Base-by-base conservation (phyloP, 2,888 invertebrate species). In the Torymus texanus region DNA sequence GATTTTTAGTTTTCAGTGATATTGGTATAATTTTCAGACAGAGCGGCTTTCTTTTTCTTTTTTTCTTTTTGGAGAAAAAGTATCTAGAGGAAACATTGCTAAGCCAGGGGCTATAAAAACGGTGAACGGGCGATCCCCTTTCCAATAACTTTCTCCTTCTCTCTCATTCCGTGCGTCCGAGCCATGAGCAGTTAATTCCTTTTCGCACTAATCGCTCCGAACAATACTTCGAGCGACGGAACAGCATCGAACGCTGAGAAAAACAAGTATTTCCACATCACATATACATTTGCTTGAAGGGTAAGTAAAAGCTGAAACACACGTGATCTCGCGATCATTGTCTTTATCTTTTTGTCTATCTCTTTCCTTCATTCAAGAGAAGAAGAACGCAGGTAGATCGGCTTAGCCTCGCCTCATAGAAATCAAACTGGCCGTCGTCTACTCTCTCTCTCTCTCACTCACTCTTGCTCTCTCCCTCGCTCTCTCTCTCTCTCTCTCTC, bases 351-450 rank as follows among this genome's bases (percentile, higher is more conserved):
- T 41, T 41, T 41, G 8, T 41, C 41, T 41, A 41, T 41, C 41
- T 41, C 41, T 29, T 8, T 29, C 8, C 8, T 8, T 41, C 41
- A 5, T 41, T 41, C 41, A 1, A 5, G 41, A 5, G 3, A 29
- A 29, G 41, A 41, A 55, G 63, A n/a, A 18, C 29, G 65, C 59
- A 12, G 16, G 12, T 29, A 21, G 56, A 72, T 66, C 72, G 29
- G 75, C 75, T 76, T 62, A 80, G 55, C 29, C 51, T 56, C 67
- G 78, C 59, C 67, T 67, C 55, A 67, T 73, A 63, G 70, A 72
- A 76, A 76, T 80, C 79, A 80, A 80, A 71, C 75, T 72, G 68
- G 29, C 18, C 58, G 29, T 55, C 29, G 41, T 41, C 41, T 41
- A 41, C 14, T 56, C 75, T 50, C 29, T 14, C 29, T 14, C 14